phyloP scores from a whole-genome alignment of 2,888 invertebrate genomes.

The Coleophora deauratella region DNA sequence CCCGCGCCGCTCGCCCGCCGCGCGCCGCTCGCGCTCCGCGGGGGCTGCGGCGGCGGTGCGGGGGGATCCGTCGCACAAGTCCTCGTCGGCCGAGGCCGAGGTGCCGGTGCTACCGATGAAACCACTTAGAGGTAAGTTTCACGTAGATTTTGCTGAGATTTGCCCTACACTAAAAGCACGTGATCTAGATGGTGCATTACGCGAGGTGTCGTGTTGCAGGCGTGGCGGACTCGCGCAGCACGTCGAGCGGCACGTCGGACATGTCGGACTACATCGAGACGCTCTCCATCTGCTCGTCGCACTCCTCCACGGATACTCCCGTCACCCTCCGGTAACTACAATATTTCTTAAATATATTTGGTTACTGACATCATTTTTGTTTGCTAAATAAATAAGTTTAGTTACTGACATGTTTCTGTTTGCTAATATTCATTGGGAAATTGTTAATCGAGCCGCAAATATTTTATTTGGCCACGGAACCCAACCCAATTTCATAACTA shows the following conservation, averaged over 20 bases:
- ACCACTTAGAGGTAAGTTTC: conserved; percentile 56
- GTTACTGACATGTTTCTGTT: no score
- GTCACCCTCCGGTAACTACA: conserved; percentile 65
- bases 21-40: conserved; percentile 71
- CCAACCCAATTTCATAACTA: no score
- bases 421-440: no score
- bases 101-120: conserved; percentile 79
- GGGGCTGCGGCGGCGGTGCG: conserved; percentile 76
- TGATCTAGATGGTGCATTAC: no score
- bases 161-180: no score
- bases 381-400: no score
- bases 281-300: conserved; percentile 85
- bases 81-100: conserved; percentile 84
- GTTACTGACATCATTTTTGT: no score
- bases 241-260: conserved; percentile 89
- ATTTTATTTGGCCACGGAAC: no score
- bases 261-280: conserved; percentile 93
- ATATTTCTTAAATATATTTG: no score
- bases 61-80: conserved; percentile 76
- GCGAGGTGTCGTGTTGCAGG: conserved; percentile 24
- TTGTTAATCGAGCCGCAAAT: no score
- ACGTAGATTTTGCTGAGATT: not conserved
- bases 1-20: conserved; percentile 68
- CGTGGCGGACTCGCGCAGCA: conserved; percentile 80
- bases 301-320: conserved; percentile 84